A percentile compares a stretch with the other conserved stretches of the same genome.
phyloP scores from a whole-genome alignment of 1,140 invertebrate species.

The Amyelois transitella region DNA sequence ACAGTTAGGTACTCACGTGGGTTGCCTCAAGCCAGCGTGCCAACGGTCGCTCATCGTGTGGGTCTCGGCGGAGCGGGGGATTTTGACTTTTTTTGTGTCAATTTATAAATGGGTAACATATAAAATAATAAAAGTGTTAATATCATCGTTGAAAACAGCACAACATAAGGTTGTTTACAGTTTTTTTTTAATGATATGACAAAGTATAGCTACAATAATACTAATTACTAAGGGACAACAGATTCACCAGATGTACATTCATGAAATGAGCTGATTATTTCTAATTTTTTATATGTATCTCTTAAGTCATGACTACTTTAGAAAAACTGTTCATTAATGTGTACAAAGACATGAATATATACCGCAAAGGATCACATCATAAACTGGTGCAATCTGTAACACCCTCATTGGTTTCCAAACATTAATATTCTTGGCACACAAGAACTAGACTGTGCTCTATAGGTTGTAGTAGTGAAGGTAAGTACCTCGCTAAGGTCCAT shows the following conservation, averaged over 20 bases:
- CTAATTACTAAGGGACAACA: background rate
- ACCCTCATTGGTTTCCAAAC: background rate
- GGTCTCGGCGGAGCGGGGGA: slow-evolving; percentile 34
- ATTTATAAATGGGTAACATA: slow-evolving; percentile 74
- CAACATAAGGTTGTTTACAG: slow-evolving; percentile 24
- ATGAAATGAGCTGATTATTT: background rate
- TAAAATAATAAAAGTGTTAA: slow-evolving; percentile 74
- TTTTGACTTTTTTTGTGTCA: slow-evolving; percentile 73
- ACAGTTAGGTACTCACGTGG: slow-evolving; percentile 62
- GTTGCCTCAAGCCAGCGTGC: background rate
- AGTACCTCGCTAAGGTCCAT: slow-evolving; percentile 72
- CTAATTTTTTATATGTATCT: no score
- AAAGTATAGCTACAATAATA: slow-evolving; percentile 1
- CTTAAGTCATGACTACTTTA: no score
- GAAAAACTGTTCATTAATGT: no score
- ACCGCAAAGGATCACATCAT: no score
- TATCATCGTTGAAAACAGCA: slow-evolving; percentile 65
- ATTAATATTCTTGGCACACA: background rate
- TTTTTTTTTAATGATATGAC: background rate
- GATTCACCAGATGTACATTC: background rate
- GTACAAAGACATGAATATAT: no score
- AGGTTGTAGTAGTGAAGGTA: background rate
- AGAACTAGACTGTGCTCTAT: background rate
- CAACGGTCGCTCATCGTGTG: slow-evolving; percentile 18
- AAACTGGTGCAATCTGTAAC: no score